phyloP scores from a whole-genome alignment of 2,888 invertebrate genomes.

The Aspidiotus destructor region DNA sequence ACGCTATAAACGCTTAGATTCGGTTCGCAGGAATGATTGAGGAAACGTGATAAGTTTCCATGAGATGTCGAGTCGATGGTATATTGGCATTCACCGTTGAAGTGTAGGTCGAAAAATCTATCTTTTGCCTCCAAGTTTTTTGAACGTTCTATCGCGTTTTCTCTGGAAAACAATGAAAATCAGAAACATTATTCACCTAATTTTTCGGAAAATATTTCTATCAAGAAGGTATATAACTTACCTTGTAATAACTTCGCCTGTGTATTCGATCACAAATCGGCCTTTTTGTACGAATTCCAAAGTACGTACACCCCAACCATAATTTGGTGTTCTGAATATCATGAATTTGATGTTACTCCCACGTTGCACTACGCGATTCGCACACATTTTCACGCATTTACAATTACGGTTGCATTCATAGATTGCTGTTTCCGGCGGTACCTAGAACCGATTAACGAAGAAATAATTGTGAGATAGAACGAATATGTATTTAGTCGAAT shows the following conservation, averaged over 20 bases:
- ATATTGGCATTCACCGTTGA: slow-evolving; percentile 61
- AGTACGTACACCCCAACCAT: slow-evolving; percentile 76
- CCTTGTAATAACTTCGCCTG: slow-evolving; percentile 76
- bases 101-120: slow-evolving; percentile 81
- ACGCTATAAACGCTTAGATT: slow-evolving; percentile 85
- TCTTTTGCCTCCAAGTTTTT: not conserved
- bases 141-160: slow-evolving; percentile 60
- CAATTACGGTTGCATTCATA: slow-evolving; percentile 90
- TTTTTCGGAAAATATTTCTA: no score
- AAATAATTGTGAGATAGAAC: no score
- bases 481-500: no score
- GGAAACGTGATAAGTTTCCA: slow-evolving; percentile 88
- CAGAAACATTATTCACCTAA: not conserved
- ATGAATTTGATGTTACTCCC: slow-evolving; percentile 64
- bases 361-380: slow-evolving; percentile 81
- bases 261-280: slow-evolving; percentile 81
- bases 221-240: no score
- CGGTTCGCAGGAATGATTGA: slow-evolving; percentile 93
- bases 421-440: slow-evolving; percentile 67
- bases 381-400: slow-evolving; percentile 61
- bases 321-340: slow-evolving; percentile 63
- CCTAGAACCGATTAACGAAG: slow-evolving; percentile 40
- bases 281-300: slow-evolving; percentile 63
- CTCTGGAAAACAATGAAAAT: slow-evolving; percentile 42
- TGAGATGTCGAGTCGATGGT: slow-evolving; percentile 80